Base-by-base conservation (phyloP, 2,888 invertebrate genomes). In the Zaprionus lineosus region DNA sequence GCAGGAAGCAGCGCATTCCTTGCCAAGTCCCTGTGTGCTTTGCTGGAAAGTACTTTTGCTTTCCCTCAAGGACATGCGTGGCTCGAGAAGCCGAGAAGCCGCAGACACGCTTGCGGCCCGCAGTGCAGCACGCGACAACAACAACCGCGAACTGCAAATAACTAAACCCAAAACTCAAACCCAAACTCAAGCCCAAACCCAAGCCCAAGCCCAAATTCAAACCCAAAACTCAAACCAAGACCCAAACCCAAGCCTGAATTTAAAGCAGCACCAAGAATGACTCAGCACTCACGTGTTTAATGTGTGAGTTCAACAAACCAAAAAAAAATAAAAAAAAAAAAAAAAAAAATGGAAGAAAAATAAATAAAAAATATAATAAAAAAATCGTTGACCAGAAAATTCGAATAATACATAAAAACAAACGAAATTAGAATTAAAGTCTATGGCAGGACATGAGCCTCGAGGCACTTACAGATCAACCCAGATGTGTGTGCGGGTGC, bases 1-100 rank as follows among this genome's bases (percentile, higher is more conserved):
- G 2, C 8, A 12, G 1, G 1, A 36, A 48, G 26, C 19, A 28
- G 31, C 39, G 26, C 24, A 26, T 21, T 62, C 41, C 41, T 28
- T 28, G 29, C 40, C 44, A 48, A 46, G 50, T 58, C 56, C 55
- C 66, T 59, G 59, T 72, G 55, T 58, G 58, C 65, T 64, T 66
- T 12, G 2, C n/a, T 18, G 34, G 41, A 39, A 58, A 55, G 60
- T 63, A 85, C 81, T 79, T 79, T 85, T 83, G 53, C 76, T 85
- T 74, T 67, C 60, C 69, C 43, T 50, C 56, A 58, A 72, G 79
- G 77, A 64, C 76, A 47, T 55, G 55, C 60, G 64, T 52, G 61
- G 37, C 50, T 19, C 15, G 70, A 51, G 51, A 39, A 46, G 28
- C 53, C 57, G 51, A 26, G 19, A 40, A 37, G 51, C 66, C 62